Evolutionary conservation across 1,140 invertebrate genomes (phyloP), one percentile per base, ranked within the genome.

Genomic region (Wasmannia auropunctata): DNA sequence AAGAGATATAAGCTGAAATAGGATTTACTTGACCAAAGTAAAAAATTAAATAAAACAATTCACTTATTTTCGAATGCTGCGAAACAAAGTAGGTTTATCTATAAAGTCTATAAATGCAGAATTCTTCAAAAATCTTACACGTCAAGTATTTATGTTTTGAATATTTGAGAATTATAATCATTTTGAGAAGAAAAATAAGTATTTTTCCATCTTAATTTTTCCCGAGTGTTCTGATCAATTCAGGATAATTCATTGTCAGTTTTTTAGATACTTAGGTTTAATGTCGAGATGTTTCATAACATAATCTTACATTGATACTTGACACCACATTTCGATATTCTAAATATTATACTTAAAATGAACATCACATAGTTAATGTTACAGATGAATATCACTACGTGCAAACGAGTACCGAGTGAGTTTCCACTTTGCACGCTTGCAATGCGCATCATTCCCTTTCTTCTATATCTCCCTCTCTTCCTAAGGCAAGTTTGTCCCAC

Each of bases 371-470:
- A 69, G 31, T 54, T 10, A 28, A 46, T 80, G 6, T n/a, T 67
- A 37, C 51, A 51, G 28, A 19, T 19, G 67, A 83, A 74, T 83
- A 83, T 69, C 80, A 40, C 54, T 83, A 83, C 28, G 80, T 83
- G 69, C 54, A 83, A 60, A 83, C 80, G 67, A 83, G 63, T 56
- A 67, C 43, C 76, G 43, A 80, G 62, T 54, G 31, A 65, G 34
- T 80, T 69, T 69, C 77, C 62, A 80, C 46, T 80, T 80, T 80
- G 63, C 77, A 65, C 77, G 34, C 46, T 56, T 28, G 46, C 46
- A 67, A 34, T n/a, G 62, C 76, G 62, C 76, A 69, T 69, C 46
- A n/a, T 40, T 80, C 63, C 49, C 19, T 54, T 65, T 69, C 74
- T 54, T 80, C 31, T 54, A n/a, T 76, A 2, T 14, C 34, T 51